Percentiles rank a stretch among this genome's conserved stretches.
Conservation (phyloP, 2,113 vertebrate genomes). For the Leucopsar rothschildi region DNA sequence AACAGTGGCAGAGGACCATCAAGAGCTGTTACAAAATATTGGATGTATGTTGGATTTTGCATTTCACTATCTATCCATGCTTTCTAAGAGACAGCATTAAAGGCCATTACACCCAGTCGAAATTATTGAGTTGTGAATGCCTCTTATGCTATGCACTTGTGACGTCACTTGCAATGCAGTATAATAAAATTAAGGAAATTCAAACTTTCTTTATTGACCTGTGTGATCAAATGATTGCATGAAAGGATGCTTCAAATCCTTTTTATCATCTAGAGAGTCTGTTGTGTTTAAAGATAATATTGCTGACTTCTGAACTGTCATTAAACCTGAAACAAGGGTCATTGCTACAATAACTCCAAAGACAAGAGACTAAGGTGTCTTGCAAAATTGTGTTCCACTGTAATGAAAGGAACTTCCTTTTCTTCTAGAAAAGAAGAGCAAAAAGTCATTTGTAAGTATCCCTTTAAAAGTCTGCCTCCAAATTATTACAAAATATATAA, state of each 20-base stretch:
- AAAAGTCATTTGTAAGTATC: background rate
- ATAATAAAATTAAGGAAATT: background rate
- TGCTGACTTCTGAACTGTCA: background rate
- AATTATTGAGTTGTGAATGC: background rate
- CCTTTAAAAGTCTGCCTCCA: background rate
- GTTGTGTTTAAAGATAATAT: background rate
- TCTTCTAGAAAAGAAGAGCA: background rate
- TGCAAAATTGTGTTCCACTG: background rate
- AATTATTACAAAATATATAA: background rate
- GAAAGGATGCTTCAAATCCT: background rate
- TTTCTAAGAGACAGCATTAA: background rate
- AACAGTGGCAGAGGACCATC: background rate
- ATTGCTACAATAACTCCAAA: background rate
- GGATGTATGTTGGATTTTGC: background rate
- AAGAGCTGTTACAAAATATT: background rate
- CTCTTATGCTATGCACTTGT: background rate
- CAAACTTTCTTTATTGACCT: background rate
- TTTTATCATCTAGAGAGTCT: background rate
- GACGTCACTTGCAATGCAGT: background rate
- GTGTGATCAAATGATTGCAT: background rate
- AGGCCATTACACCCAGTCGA: background rate
- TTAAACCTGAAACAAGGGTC: background rate
- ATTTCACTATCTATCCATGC: background rate
- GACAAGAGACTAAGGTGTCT: background rate
- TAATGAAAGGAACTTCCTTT: background rate